phyloP scores from a whole-genome alignment of 2,113 vertebrate genomes.

The Nothobranchius kuhntae region DNA sequence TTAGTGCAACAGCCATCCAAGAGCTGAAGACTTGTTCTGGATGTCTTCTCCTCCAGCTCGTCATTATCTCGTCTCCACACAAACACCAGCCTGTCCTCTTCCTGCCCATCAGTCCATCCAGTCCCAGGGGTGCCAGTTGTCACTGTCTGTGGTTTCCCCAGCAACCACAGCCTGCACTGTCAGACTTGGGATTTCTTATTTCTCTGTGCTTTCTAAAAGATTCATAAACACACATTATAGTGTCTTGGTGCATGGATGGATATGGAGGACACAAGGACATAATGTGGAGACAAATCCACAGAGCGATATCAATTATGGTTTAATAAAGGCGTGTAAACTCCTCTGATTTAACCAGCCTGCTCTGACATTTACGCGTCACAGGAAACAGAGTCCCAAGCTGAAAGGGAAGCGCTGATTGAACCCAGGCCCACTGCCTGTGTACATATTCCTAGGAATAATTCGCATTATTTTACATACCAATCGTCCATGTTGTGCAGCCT shows the following conservation, averaged over 20 bases:
- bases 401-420: constrained; percentile 19
- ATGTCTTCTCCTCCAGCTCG: neutral
- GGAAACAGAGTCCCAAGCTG: constrained; percentile 22
- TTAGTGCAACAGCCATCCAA: constrained; percentile 11
- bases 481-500: constrained; percentile 41
- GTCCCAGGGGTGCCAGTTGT: constrained; percentile 54
- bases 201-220: constrained; percentile 48
- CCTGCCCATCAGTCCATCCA: constrained; percentile 42
- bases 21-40: constrained; percentile 16
- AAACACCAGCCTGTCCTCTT: constrained; percentile 24
- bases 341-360: constrained; percentile 11
- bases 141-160: constrained; percentile 63
- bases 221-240: constrained; percentile 34
- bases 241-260: neutral
- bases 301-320: constrained; percentile 2
- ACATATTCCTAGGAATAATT: constrained; percentile 52
- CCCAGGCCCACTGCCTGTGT: constrained; percentile 23
- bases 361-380: constrained; percentile 22
- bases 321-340: constrained; percentile 6
- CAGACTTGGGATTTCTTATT: constrained; percentile 33
- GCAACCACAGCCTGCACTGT: constrained; percentile 59
- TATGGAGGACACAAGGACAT: too few species aligned
- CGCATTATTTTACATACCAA: constrained; percentile 71
- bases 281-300: neutral
- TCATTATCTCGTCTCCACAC: constrained; percentile 30